Base-by-base conservation (phyloP, 2,888 invertebrate genomes). In the Teleiodes luculella region DNA sequence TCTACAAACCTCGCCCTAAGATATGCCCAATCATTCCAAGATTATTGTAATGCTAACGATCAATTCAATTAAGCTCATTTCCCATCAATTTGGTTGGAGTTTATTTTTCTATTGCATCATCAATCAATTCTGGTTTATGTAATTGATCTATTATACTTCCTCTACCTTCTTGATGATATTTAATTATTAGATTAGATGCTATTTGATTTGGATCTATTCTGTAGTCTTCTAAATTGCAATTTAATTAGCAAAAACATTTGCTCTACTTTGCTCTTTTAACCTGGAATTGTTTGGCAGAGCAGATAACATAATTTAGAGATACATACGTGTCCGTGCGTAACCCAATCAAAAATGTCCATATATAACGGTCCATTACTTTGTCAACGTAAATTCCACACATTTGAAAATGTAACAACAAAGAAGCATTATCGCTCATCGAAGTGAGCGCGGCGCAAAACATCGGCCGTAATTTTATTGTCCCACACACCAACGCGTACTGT, bases 401-500 rank as follows among this genome's bases (percentile, higher is more conserved):
- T 74, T 72, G 70, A 70, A 73, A 76, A 76, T 70, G 69, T 74
- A 76, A 69, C 67, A 82, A 81, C 79, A 80, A 82, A 83, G 80
- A 72, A 75, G 78, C 74, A 78, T 78, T 80, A 84, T 83, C 81
- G 78, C 76, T 84, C 81, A 80, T 81, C 80, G 82, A 77, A 79
- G 76, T 72, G 79, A 79, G 72, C 75, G 76, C 76, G 72, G 69
- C 78, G 76, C 78, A 75, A 80, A 80, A 83, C 83, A 81, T 75
- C 72, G 74, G 71, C 76, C 75, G 78, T 84, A 80, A 83, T 83
- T 83, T 85, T 83, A 82, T 79, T 83, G 84, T 80, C 78, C 79
- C 78, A 76, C 76, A 74, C 73, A 65, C 61, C 57, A 54, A 39
- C 52, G 57, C 58, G 36, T 1, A n/a, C 52, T 64, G 24, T 13